Evolutionary conservation across 1,140 invertebrate species (phyloP).

Genomic region (Cyclina sinensis): DNA sequence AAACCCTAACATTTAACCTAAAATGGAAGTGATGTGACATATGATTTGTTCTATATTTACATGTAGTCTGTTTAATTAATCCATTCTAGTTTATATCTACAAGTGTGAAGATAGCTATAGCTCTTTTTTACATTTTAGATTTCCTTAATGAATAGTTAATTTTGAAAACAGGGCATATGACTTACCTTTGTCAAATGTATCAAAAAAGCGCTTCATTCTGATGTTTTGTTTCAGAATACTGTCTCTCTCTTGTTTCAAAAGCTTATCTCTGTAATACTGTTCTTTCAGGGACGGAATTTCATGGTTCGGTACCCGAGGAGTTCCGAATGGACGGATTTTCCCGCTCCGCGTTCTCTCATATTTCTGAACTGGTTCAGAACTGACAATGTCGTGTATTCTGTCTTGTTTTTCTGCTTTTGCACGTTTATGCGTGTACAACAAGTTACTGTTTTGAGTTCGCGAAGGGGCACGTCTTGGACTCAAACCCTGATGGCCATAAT

Average conservation of each 20-base stretch:
- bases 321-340: slow-evolving; percentile 44
- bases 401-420: slow-evolving; percentile 24
- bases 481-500: background rate
- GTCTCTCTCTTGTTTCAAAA: slow-evolving; percentile 54
- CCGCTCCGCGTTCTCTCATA: slow-evolving; percentile 59
- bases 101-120: too few relatives aligned
- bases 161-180: background rate
- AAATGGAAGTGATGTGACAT: too few relatives aligned
- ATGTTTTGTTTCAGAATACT: slow-evolving; percentile 54
- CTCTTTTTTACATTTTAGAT: too few relatives aligned
- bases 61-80: too few relatives aligned
- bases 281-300: slow-evolving; percentile 53
- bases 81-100: too few relatives aligned
- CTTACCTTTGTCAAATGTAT: slow-evolving; percentile 49
- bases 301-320: slow-evolving; percentile 16
- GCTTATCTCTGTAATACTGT: slow-evolving; percentile 58
- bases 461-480: background rate
- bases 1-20: too few relatives aligned
- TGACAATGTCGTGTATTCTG: slow-evolving; percentile 43
- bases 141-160: too few relatives aligned
- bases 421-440: slow-evolving; percentile 30
- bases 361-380: slow-evolving; percentile 43
- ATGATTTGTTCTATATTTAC: too few relatives aligned
- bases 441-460: background rate
- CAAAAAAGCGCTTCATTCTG: slow-evolving; percentile 46